Percentiles rank a stretch among this genome's conserved stretches.
These are phyloP conservation scores for Drosophila planitibia DNA, from an alignment of 2,888 invertebrate genomes.

Conservation along the genomic window DNA sequence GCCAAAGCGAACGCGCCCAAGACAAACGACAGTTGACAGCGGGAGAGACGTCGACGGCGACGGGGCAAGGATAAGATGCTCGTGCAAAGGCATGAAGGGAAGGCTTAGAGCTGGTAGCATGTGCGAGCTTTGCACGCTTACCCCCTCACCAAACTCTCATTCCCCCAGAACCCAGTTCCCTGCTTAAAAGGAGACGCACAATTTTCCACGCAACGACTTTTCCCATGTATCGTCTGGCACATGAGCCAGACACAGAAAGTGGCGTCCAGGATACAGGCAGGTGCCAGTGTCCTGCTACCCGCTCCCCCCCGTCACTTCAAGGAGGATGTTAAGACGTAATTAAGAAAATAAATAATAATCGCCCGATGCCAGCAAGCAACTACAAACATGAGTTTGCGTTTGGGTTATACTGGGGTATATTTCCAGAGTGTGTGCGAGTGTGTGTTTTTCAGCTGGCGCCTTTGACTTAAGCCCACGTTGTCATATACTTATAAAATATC, in stretches of 20 bases:
- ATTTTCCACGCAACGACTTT: conserved; percentile 69
- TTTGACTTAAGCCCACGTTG: conserved; percentile 75
- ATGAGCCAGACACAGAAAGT: conserved; percentile 52
- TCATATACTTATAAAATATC: conserved; percentile 77
- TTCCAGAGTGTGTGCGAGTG: conserved; percentile 1
- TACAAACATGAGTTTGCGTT: conserved; percentile 23
- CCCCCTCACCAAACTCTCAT: not conserved
- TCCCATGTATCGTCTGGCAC: conserved; percentile 57
- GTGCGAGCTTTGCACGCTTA: conserved; percentile 54
- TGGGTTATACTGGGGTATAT: conserved; percentile 13
- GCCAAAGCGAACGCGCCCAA: conserved; percentile 42
- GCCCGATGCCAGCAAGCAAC: conserved; percentile 64
- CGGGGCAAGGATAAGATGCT: conserved; percentile 68
- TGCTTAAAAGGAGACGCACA: conserved; percentile 48
- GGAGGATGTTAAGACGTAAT: conserved; percentile 77
- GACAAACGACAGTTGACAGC: conserved; percentile 75
- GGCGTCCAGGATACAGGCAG: conserved; percentile 44
- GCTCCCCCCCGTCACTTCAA: conserved; percentile 53
- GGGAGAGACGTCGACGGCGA: conserved; percentile 24
- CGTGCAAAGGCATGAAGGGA: conserved; percentile 46
- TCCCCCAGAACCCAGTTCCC: not conserved
- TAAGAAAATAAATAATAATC: conserved; percentile 84
- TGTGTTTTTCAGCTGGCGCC: conserved; percentile 52
- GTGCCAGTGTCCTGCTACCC: conserved; percentile 35
- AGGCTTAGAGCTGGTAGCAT: conserved; percentile 78